Evolutionary conservation across 2,888 invertebrate genomes (phyloP).

Genomic region (Nemoura dubitans): DNA sequence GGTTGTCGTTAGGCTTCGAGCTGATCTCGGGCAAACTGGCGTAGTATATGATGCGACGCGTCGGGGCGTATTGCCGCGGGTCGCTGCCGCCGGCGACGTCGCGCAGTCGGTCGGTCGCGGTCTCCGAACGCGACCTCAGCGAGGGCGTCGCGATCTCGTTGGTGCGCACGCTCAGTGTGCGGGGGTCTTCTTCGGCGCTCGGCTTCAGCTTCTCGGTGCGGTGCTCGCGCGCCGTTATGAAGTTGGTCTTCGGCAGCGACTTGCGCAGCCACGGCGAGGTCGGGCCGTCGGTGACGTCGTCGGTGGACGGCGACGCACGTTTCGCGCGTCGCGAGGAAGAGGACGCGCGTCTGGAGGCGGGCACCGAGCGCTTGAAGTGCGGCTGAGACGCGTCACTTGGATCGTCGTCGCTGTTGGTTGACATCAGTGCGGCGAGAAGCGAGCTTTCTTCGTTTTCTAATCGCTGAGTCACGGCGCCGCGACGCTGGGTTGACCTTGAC

Average conservation of each 20-base stretch:
- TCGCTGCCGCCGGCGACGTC: constrained; percentile 7
- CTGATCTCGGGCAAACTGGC: constrained; percentile 48
- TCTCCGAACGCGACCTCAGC: background rate
- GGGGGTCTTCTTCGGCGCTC: background rate
- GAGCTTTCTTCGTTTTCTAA: no score
- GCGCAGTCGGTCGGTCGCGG: background rate
- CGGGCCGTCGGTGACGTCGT: constrained; percentile 30
- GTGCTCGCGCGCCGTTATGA: constrained; percentile 32
- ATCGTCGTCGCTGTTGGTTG: background rate
- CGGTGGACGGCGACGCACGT: constrained; percentile 29
- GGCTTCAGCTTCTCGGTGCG: constrained; percentile 18
- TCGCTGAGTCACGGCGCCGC: background rate
- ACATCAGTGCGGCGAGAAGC: background rate
- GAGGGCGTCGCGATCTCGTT: constrained; percentile 16
- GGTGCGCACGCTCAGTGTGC: background rate
- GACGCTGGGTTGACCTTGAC: constrained; percentile 14
- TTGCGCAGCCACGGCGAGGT: constrained; percentile 22
- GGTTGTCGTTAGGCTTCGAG: constrained; percentile 18
- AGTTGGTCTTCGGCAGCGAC: constrained; percentile 31
- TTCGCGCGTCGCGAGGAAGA: background rate
- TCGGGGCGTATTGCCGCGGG: constrained; percentile 36
- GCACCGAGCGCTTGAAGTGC: background rate
- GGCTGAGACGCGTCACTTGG: constrained; percentile 9
- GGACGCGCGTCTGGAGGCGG: background rate
- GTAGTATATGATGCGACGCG: constrained; percentile 50